Evolutionary conservation across 1,140 invertebrate species (phyloP), one percentile per base, ranked within the genome.

Genomic region (Lordiphosa mommai): DNA sequence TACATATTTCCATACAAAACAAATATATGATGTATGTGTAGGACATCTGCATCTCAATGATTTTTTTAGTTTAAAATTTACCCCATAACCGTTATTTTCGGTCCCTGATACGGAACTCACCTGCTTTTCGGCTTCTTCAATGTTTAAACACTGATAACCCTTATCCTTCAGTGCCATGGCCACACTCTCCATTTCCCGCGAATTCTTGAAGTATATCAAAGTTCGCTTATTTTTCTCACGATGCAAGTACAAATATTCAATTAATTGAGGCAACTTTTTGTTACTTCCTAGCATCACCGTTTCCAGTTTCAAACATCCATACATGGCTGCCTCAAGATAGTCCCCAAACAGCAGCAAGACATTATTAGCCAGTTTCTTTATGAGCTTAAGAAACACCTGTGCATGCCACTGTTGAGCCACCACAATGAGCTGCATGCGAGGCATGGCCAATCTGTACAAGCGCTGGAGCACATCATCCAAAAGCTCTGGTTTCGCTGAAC

Each of bases 241-340:
- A 3, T 61, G 38, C 0, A 27, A 27, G 1, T n/a, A 10, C 4
- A 82, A 27, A 16, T 57, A 52, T 0, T 47, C 6, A 0, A 72
- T 17, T 3, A 82, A 29, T n/a, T 40, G 32, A 0, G 9, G 6
- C 0, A 2, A 9, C 49, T 82, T 84, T 8, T 13, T 32, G 1
- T 33, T 12, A 2, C 33, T 44, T 0, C 2, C 29, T 4, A n/a
- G 4, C 0, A 84, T 2, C 0, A 2, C 8, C 0, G 76, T 33
- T 4, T 47, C 33, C 1, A 82, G 12, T 14, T 29, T 59, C 0
- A 82, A n/a, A 5, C 37, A 7, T 0, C 77, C 76, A 29, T 82
- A 82, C 6, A 82, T 48, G 6, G 76, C 72, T 0, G 76, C 77
- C 20, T 72, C 56, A 0, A 82, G 48, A 12, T 59, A 76, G 27